Evolutionary conservation across 2,113 vertebrate genomes (phyloP).

Genomic region (Silurus asotus): DNA sequence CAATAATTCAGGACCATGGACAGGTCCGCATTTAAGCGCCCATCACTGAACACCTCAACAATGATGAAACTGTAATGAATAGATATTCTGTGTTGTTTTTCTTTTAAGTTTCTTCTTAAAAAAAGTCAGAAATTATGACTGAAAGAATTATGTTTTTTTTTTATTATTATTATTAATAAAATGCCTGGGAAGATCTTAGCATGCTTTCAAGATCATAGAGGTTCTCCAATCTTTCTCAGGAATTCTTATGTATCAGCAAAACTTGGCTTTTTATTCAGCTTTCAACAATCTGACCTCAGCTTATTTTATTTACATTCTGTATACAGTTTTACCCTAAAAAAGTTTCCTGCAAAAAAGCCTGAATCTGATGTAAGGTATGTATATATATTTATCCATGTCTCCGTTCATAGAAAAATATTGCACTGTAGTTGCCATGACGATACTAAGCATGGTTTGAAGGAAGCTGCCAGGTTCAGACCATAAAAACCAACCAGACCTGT

Average conservation of each 20-base stretch:
- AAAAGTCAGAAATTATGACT: neutral
- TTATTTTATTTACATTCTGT: conserved; percentile 6
- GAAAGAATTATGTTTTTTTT: neutral
- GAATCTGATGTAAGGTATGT: neutral
- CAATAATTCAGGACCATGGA: too few relatives aligned
- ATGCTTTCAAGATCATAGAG: conserved; percentile 54
- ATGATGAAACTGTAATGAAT: too few relatives aligned
- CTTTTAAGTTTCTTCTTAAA: too few relatives aligned
- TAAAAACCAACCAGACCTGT: neutral
- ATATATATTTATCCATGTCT: neutral
- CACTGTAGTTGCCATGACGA: conserved; percentile 37
- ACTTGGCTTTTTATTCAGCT: conserved; percentile 56
- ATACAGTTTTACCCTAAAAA: neutral
- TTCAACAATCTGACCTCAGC: neutral
- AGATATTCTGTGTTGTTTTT: too few relatives aligned
- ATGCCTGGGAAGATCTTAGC: neutral
- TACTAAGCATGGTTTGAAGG: conserved; percentile 4
- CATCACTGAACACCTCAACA: too few relatives aligned
- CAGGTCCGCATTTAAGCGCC: too few relatives aligned
- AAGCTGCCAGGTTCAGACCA: neutral
- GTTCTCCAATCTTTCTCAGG: conserved; percentile 62
- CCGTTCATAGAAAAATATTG: neutral
- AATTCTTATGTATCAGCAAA: conserved; percentile 69
- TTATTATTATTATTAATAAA: neutral
- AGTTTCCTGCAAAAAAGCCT: neutral